Evolutionary conservation across 2,113 vertebrate genomes (phyloP).

Genomic region (Gobiocypris rarus): DNA sequence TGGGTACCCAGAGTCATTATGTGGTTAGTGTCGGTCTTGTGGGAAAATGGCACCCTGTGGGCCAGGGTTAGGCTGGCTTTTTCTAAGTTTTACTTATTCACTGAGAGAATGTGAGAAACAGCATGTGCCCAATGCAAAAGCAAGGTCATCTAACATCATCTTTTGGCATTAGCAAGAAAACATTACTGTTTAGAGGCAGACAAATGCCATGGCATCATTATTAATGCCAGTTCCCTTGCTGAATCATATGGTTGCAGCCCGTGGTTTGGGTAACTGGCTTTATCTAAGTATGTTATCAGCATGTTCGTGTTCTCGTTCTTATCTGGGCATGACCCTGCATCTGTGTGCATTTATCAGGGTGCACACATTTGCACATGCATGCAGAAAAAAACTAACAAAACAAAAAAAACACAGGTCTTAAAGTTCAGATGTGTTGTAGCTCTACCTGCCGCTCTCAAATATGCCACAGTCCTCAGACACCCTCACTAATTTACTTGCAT

Average conservation of each 20-base stretch:
- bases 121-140: not conserved
- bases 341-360: not conserved
- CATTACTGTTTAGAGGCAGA: not conserved
- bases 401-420: not conserved
- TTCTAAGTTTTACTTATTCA: not conserved
- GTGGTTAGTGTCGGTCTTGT: not conserved
- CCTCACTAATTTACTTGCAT: slow-evolving; percentile 14
- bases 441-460: not conserved
- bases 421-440: not conserved
- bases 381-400: not conserved
- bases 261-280: slow-evolving; percentile 8
- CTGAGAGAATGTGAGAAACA: not conserved
- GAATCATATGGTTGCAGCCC: not conserved
- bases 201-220: slow-evolving; percentile 4
- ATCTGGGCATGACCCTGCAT: slow-evolving; percentile 39
- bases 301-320: slow-evolving; percentile 27
- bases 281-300: slow-evolving; percentile 44
- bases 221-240: not conserved
- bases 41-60: not conserved
- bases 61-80: not conserved
- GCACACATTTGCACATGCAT: slow-evolving; percentile 20
- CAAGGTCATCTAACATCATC: slow-evolving; percentile 10
- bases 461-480: not conserved
- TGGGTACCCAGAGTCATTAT: not conserved
- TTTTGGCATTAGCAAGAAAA: not conserved